These are phyloP conservation scores for Oscheius myriophilus DNA, from an alignment of 2,888 invertebrate genomes.

Conservation along the genomic window DNA sequence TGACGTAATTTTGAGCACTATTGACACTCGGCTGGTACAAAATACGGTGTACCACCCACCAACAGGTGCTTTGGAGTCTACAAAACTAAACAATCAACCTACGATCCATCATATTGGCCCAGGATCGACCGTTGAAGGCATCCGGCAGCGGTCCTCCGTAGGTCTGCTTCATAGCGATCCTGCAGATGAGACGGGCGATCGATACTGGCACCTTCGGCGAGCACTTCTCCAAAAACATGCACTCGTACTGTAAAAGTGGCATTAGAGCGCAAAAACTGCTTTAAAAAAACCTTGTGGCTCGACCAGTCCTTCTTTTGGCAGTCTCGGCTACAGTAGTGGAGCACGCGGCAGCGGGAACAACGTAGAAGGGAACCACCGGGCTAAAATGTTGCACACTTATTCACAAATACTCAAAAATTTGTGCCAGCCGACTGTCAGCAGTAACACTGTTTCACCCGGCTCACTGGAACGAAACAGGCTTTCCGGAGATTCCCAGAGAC, in stretches of 20 bases:
- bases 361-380: conserved; percentile 14
- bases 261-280: too few relatives aligned
- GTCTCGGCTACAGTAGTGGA: conserved; percentile 33
- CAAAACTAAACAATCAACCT: conserved; percentile 4
- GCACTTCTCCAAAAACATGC: conserved; percentile 29
- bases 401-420: not conserved
- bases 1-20: too few relatives aligned
- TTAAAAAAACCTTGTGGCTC: conserved; percentile 34
- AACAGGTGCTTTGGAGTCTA: not conserved
- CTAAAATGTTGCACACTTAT: conserved; percentile 2
- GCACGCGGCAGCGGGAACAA: conserved; percentile 32
- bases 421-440: too few relatives aligned
- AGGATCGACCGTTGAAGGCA: conserved; percentile 33
- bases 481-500: too few relatives aligned
- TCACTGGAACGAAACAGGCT: too few relatives aligned
- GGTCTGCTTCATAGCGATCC: conserved; percentile 29
- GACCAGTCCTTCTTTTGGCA: conserved; percentile 36
- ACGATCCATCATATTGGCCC: conserved; percentile 31
- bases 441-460: too few relatives aligned
- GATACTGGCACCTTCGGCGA: conserved; percentile 34
- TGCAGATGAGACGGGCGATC: conserved; percentile 33
- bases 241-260: conserved; percentile 30
- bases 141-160: not conserved
- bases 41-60: too few relatives aligned
- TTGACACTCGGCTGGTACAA: too few relatives aligned